Evolutionary conservation across 2,797 vertebrate genomes (phyloP).

Genomic region (Acanthurus leucopareius): DNA sequence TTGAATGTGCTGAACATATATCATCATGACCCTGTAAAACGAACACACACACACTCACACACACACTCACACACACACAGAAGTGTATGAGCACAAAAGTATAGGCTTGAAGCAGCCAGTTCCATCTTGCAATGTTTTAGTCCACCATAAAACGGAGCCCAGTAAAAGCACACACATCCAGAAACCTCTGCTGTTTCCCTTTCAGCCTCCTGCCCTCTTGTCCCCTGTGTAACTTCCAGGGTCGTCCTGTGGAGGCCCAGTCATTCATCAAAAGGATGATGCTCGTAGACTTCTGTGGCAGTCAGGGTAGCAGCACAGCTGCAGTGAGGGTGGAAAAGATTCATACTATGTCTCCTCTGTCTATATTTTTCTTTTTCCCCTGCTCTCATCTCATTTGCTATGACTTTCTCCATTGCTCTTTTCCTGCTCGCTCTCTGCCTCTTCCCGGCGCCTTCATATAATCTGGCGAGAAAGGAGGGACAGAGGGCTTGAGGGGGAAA

Average conservation of each 20-base stretch:
- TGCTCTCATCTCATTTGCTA: constrained; percentile 43
- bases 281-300: constrained; percentile 58
- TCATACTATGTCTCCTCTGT: constrained; percentile 55
- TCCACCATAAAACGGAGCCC: constrained; percentile 21
- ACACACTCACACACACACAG: neutral
- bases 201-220: constrained; percentile 61
- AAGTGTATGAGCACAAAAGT: neutral
- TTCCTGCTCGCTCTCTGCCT: constrained; percentile 45
- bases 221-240: constrained; percentile 66
- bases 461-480: constrained; percentile 69
- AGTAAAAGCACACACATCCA: constrained; percentile 42
- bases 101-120: constrained; percentile 39
- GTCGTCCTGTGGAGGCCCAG: constrained; percentile 70
- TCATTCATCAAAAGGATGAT: constrained; percentile 78
- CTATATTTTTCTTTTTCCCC: constrained; percentile 45
- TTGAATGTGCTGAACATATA: constrained; percentile 29
- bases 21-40: constrained; percentile 21
- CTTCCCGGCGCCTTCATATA: constrained; percentile 58
- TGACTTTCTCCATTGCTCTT: constrained; percentile 64
- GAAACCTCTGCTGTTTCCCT: constrained; percentile 69
- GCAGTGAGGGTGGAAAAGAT: constrained; percentile 49
- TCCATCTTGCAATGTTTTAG: constrained; percentile 41
- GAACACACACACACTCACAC: constrained; percentile 5
- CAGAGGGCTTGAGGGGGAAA: constrained; percentile 41
- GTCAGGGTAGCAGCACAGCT: constrained; percentile 35